Evolutionary conservation across 2,888 invertebrate species (phyloP).

Genomic region (Campoplex nolae): DNA sequence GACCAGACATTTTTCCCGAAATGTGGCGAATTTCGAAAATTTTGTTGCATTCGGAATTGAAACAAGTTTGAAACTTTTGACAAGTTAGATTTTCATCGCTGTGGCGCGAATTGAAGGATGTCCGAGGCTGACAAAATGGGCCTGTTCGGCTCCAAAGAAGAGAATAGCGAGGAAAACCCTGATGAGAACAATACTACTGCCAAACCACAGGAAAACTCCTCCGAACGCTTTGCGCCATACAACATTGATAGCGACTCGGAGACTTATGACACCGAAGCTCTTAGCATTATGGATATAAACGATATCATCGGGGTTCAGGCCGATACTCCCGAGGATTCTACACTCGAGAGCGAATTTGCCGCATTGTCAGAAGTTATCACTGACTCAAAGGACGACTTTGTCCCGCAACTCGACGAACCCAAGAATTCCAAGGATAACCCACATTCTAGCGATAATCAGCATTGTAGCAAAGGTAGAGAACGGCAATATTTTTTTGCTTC

Average conservation of each 20-base stretch:
- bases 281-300: conserved; percentile 81
- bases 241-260: conserved; percentile 78
- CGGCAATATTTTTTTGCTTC: neutral
- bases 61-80: conserved; percentile 30
- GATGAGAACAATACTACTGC: conserved; percentile 40
- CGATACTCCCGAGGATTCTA: conserved; percentile 77
- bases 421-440: neutral
- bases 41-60: conserved; percentile 20
- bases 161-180: conserved; percentile 60
- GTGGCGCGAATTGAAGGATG: conserved; percentile 74
- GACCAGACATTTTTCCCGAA: conserved; percentile 20
- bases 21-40: conserved; percentile 32
- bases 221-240: conserved; percentile 75
- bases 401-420: conserved; percentile 9
- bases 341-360: conserved; percentile 81
- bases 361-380: conserved; percentile 81
- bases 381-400: conserved; percentile 72
- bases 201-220: conserved; percentile 70
- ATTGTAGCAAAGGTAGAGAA: neutral
- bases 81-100: conserved; percentile 42
- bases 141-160: conserved; percentile 80
- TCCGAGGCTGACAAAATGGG: conserved; percentile 79
- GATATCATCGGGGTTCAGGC: conserved; percentile 79
- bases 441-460: neutral
- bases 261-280: conserved; percentile 77